Percentiles rank a stretch among this genome's conserved stretches.
These are phyloP conservation scores for Theristicus caerulescens DNA, from an alignment of 2,113 vertebrate species.

Conservation along the genomic window DNA sequence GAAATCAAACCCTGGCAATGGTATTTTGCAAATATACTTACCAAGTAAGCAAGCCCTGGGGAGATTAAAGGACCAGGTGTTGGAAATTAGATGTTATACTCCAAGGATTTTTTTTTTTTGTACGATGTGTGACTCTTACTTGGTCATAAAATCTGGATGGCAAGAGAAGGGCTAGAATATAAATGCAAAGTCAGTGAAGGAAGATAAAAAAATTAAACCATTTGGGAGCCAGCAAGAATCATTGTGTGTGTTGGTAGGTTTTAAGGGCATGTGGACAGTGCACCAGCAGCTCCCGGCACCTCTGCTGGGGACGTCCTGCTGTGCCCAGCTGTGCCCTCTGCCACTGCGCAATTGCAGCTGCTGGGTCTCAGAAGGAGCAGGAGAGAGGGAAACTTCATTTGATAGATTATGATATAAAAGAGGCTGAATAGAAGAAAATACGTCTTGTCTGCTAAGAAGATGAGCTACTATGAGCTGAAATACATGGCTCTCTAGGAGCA, in stretches of 20 bases:
- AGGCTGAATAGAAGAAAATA: not conserved
- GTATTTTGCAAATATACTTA: not conserved
- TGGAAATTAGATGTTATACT: not conserved
- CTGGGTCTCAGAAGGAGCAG: not conserved
- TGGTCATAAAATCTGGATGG: not conserved
- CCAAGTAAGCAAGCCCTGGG: not conserved
- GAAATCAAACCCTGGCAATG: not conserved
- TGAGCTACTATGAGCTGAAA: not conserved
- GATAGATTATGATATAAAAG: not conserved
- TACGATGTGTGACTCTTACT: not conserved
- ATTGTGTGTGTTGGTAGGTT: rapidly evolving
- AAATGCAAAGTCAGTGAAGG: not conserved
- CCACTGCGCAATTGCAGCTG: not conserved
- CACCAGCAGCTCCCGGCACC: not conserved
- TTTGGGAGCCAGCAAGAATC: not conserved
- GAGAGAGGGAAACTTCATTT: not conserved
- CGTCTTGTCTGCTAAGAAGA: not conserved
- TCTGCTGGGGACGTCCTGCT: not conserved
- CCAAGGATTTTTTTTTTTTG: not conserved
- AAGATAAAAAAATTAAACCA: not conserved
- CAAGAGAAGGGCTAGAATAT: not conserved
- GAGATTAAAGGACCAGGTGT: not conserved
- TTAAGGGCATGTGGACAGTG: rapidly evolving
- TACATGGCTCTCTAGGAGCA: not conserved
- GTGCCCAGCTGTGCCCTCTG: not conserved